Base-by-base conservation (phyloP, 1,140 invertebrate species). In the Ceratosolen fusciceps region DNA sequence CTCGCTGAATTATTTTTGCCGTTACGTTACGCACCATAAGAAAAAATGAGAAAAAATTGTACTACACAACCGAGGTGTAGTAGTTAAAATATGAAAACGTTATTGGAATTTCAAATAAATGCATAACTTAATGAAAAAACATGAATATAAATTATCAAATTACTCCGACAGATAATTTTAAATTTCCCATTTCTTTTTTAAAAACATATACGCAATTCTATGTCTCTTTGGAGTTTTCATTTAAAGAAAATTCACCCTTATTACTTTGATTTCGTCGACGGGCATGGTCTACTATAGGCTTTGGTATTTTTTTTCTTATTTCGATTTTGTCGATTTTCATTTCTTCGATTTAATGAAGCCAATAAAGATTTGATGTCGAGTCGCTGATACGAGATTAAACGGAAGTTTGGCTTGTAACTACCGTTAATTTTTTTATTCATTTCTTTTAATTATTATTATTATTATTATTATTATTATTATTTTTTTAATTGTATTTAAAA, bases 11-110 rank as follows among this genome's bases (percentile, higher is more conserved):
- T 60, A 74, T 78, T 77, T 79, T 82, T 72, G 60, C 83, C 67
- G 49, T 80, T 83, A 67, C 82, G 80, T 84, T 85, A 84, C 81
- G 83, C 83, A 84, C 81, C 82, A 81, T 65, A 56, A 43, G 67
- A 80, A 65, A 80, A 65, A 31, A 9, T 34, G 47, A 77, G 65
- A 56, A 39, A 73, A 78, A 82, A 77, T 54, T 75, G 65, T 67
- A 82, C 83, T 86, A 85, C 74, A 83, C 77, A 77, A 79, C 68
- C 68, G 58, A 81, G 79, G 65, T 80, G 78, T 82, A 82, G 79
- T 21, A n/a, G n/a, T 43, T 80, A 73, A 77, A 81, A 79, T 83
- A 82, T 52, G 80, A 82, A 79, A 80, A 62, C 24, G 68, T 77
- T 26, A 81, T 77, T 81, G 80, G 79, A 80, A 77, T 80, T 83